These are phyloP conservation scores for Strigamia transsilvanica DNA, from an alignment of 2,888 invertebrate genomes.

Conservation along the genomic window DNA sequence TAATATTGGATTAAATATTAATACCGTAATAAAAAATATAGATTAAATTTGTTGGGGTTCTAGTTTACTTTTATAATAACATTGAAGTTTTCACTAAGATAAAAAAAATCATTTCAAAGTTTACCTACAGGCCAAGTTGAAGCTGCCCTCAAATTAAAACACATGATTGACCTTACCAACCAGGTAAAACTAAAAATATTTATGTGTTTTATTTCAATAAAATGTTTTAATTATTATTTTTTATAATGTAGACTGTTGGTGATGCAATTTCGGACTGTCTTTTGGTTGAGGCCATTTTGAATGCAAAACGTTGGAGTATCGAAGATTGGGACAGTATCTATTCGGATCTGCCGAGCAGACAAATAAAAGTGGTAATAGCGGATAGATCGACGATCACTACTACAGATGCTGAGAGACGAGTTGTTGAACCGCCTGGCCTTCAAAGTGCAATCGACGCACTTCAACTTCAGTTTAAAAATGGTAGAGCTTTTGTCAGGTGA, in stretches of 20 bases:
- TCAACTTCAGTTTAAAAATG: constrained; percentile 74
- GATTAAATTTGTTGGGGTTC: neutral
- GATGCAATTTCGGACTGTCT: constrained; percentile 97
- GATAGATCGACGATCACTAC: constrained; percentile 87
- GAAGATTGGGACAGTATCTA: constrained; percentile 84
- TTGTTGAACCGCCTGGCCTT: constrained; percentile 81
- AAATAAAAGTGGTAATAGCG: constrained; percentile 87
- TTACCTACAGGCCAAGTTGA: constrained; percentile 62
- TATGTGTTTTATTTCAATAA: neutral
- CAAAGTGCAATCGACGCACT: constrained; percentile 81
- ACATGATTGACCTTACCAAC: constrained; percentile 85
- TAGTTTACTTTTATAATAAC: neutral
- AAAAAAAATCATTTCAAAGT: constrained; percentile 55
- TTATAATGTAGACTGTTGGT: constrained; percentile 79
- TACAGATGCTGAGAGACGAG: constrained; percentile 84
- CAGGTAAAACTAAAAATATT: constrained; percentile 67
- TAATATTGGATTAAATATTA: neutral
- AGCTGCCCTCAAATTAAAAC: constrained; percentile 73
- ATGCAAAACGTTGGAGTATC: constrained; percentile 80
- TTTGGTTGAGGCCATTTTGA: constrained; percentile 88
- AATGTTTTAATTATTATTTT: neutral
- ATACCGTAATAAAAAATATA: neutral
- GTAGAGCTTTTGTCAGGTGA: constrained; percentile 85
- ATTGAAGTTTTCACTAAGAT: constrained; percentile 1
- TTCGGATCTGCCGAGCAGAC: constrained; percentile 84